A percentile compares a stretch with the other conserved stretches of the same genome.
Evolutionary conservation across 2,888 invertebrate species (phyloP).

Genomic region (Cheilosia urbana): DNA sequence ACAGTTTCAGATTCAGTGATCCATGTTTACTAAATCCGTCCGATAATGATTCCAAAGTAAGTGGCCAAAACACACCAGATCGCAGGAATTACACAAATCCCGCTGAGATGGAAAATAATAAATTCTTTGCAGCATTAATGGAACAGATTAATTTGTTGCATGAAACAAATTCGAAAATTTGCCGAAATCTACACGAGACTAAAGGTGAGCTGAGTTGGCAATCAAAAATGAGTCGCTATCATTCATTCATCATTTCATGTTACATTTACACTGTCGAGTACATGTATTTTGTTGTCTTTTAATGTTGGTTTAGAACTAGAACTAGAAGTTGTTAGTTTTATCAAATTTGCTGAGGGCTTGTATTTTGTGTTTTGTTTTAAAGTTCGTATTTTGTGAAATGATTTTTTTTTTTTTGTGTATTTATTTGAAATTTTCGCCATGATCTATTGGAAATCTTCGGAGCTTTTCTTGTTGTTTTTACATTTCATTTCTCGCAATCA

Average conservation of each 20-base stretch:
- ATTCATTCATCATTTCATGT: constrained; percentile 40
- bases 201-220: constrained; percentile 85
- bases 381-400: too few species aligned
- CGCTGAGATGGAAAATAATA: constrained; percentile 81
- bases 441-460: too few species aligned
- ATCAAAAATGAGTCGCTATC: not conserved
- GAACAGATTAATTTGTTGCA: constrained; percentile 90
- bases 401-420: too few species aligned
- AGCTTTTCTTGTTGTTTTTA: too few species aligned
- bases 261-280: constrained; percentile 48
- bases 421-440: too few species aligned
- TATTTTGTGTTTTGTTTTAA: not conserved
- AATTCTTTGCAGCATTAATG: constrained; percentile 85
- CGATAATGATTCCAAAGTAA: constrained; percentile 83
- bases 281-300: not conserved
- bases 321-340: not conserved
- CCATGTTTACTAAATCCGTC: constrained; percentile 83
- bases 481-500: too few species aligned
- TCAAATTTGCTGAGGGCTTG: not conserved
- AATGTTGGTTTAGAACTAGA: not conserved
- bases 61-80: constrained; percentile 82
- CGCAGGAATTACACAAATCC: constrained; percentile 79
- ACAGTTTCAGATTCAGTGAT: constrained; percentile 83
- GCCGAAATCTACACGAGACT: constrained; percentile 89
- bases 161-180: constrained; percentile 90